Percentiles rank a stretch among this genome's conserved stretches.
Conservation (phyloP, 2,113 vertebrate genomes). For the Centropus bengalensis region DNA sequence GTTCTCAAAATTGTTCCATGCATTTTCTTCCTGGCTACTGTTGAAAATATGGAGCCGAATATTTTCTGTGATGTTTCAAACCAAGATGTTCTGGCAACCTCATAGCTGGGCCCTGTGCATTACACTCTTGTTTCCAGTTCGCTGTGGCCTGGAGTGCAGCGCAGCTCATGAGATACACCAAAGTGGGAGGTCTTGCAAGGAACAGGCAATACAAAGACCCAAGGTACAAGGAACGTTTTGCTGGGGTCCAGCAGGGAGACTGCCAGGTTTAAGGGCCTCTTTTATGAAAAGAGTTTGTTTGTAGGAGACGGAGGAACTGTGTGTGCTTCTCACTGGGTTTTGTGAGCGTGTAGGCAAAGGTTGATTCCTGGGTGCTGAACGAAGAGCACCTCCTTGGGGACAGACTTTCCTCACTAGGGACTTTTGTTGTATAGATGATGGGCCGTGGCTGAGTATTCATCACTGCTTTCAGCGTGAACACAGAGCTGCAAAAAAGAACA, state of each 20-base stretch:
- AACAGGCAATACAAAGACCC: conserved; percentile 45
- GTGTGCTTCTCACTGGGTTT: not conserved
- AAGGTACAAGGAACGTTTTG: conserved; percentile 46
- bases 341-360: not conserved
- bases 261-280: conserved; percentile 55
- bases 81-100: conserved; percentile 70
- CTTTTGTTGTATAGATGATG: not conserved
- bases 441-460: not conserved
- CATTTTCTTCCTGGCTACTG: conserved; percentile 70
- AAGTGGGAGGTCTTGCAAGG: conserved; percentile 63
- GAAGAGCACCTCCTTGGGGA: not conserved
- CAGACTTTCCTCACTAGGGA: not conserved
- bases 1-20: conserved; percentile 69
- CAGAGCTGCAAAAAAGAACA: not conserved
- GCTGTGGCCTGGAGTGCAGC: conserved; percentile 69
- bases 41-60: conserved; percentile 69
- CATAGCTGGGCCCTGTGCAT: conserved; percentile 60
- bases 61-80: conserved; percentile 74
- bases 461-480: not conserved
- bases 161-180: conserved; percentile 67
- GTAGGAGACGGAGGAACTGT: conserved; percentile 17
- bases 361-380: not conserved
- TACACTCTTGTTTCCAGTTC: conserved; percentile 63
- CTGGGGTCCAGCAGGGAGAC: conserved; percentile 56
- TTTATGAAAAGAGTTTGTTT: conserved; percentile 5